Base-by-base conservation (phyloP, 2,113 vertebrate genomes). In the Typhlomys cinereus region DNA sequence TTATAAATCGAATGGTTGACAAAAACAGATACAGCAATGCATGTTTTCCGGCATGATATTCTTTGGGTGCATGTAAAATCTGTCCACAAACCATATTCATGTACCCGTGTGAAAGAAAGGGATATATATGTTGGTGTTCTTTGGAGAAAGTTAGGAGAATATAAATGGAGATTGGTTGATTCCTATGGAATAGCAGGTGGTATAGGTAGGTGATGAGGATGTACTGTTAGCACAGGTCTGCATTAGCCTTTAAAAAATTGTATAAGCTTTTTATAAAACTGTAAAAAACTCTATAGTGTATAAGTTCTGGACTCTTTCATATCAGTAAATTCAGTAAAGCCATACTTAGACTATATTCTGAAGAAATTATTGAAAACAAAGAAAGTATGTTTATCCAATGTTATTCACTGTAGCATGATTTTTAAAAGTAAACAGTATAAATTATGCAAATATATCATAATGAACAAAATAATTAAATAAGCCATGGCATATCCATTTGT, bases 381-480 rank as follows among this genome's bases (percentile, higher is more conserved):
- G 20, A 67, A 48, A 89, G 76, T n/a, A 34, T 34, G 8, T 88
- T 61, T 80, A 62, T 70, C 27, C 52, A 92, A 87, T 75, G 50
- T 50, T 71, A 57, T 11, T 92, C 23, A 90, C 15, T 86, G 46
- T 31, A 90, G 18, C n/a, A 74, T 61, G 11, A 1, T 76, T 92
- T 94, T 92, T 12, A 92, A 50, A 78, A 88, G 2, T 54, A 62
- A 75, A 59, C 8, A 85, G 7, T 61, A 34, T 76, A 92, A 90
- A 83, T 52, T 88, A 74, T 31, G 25, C 31, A 94, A 88, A 93
- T 89, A 52, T 34, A 81, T 81, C 81, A 85, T 36, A 73, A 70
- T 75, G 46, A 94, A 86, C 46, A 70, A 39, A 85, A 73, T 88
- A 57, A 70, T 81, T 92, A 78, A 76, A 80, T 54, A 88, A 93